A percentile compares a stretch with the other conserved stretches of the same genome.
Evolutionary conservation across 2,797 vertebrate genomes (phyloP).

Genomic region (Acipenser oxyrinchus): DNA sequence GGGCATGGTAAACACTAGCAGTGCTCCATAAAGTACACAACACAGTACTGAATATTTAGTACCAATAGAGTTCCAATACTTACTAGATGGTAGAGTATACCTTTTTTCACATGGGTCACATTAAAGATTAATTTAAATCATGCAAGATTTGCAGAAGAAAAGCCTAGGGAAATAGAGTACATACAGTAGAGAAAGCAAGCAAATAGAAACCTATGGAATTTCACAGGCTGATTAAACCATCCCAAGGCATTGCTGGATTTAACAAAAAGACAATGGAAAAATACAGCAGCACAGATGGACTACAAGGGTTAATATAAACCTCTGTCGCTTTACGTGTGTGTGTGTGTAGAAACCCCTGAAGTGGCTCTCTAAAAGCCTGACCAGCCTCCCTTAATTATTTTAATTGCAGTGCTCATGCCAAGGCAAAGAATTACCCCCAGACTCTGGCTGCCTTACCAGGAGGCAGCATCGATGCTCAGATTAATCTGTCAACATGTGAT

Average conservation of each 20-base stretch:
- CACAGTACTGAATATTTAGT: too few species aligned
- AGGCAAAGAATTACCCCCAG: slow-evolving; percentile 61
- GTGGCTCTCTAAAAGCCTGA: slow-evolving; percentile 49
- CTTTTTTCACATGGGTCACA: too few species aligned
- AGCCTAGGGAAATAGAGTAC: too few species aligned
- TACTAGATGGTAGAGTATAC: too few species aligned
- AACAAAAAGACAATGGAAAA: not conserved
- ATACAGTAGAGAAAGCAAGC: too few species aligned
- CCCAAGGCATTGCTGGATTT: not conserved
- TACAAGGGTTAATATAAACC: not conserved
- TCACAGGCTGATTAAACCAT: too few species aligned
- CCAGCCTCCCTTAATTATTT: slow-evolving; percentile 67
- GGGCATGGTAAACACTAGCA: too few species aligned
- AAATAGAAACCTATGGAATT: too few species aligned
- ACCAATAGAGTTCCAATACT: too few species aligned
- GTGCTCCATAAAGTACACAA: too few species aligned
- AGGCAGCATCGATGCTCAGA: slow-evolving; percentile 53
- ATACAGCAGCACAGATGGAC: not conserved
- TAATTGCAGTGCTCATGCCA: slow-evolving; percentile 69
- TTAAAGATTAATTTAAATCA: too few species aligned
- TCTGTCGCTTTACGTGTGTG: slow-evolving; percentile 3
- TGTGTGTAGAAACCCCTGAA: slow-evolving; percentile 7
- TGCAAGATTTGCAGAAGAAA: too few species aligned
- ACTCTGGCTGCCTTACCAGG: slow-evolving; percentile 64
- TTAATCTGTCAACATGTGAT: slow-evolving; percentile 73